A percentile compares a stretch with the other conserved stretches of the same genome.
Conservation (phyloP, 2,888 invertebrate genomes). For the Tholera decimalis region DNA sequence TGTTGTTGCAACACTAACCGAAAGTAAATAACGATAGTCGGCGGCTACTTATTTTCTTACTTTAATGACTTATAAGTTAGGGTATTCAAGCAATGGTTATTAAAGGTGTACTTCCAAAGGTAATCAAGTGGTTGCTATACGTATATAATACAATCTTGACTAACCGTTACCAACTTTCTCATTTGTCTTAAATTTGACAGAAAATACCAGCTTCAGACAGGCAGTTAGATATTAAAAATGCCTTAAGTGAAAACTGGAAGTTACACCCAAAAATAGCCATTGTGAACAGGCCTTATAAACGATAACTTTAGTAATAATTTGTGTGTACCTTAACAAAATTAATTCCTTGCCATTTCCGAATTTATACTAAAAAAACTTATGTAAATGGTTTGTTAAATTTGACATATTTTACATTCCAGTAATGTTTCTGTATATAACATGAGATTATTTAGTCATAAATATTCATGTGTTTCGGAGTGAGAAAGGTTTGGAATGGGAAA, state of each 20-base stretch:
- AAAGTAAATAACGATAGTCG: not conserved
- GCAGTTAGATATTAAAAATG: too few relatives aligned
- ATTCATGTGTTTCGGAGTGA: slow-evolving; percentile 51
- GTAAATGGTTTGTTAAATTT: slow-evolving; percentile 48
- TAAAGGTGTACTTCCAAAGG: not conserved
- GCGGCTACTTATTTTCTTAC: slow-evolving; percentile 24
- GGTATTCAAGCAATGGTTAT: not conserved
- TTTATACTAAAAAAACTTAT: slow-evolving; percentile 10
- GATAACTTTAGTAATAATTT: slow-evolving; percentile 17
- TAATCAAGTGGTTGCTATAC: not conserved
- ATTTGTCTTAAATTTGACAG: too few relatives aligned
- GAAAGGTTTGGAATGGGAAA: slow-evolving; percentile 66
- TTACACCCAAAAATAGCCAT: not conserved
- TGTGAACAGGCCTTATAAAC: slow-evolving; percentile 13
- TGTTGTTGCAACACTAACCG: slow-evolving; percentile 26
- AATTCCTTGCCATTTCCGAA: slow-evolving; percentile 43
- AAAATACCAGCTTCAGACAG: not conserved
- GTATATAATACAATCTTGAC: not conserved
- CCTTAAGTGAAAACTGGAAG: not conserved
- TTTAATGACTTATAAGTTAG: not conserved
- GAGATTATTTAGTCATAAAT: slow-evolving; percentile 44
- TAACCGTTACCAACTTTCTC: slow-evolving; percentile 7
- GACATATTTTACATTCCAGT: slow-evolving; percentile 67
- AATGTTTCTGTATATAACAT: slow-evolving; percentile 51
- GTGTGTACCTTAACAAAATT: slow-evolving; percentile 24